A percentile compares a stretch with the other conserved stretches of the same genome.
Conservation (phyloP, 2,113 vertebrate species). For the Brevimyrus niger region DNA sequence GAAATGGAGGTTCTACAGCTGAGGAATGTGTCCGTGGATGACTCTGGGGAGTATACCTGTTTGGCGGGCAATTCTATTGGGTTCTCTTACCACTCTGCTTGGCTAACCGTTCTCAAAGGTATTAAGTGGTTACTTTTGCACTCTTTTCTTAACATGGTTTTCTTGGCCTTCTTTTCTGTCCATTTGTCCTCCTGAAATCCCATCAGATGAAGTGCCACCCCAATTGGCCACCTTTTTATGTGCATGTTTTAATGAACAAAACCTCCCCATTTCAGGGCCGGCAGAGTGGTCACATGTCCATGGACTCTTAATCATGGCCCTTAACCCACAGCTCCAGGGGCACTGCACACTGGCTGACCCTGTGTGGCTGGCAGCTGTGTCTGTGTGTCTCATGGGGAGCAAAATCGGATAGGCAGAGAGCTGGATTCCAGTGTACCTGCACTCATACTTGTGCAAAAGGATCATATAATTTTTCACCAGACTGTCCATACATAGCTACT, state of each 20-base stretch:
- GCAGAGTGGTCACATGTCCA: background rate
- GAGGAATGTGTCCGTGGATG: constrained; percentile 78
- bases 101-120: constrained; percentile 87
- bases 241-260: background rate
- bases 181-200: background rate
- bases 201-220: background rate
- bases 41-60: constrained; percentile 88
- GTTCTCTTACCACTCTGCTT: constrained; percentile 84
- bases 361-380: too few species aligned
- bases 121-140: constrained; percentile 16
- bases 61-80: constrained; percentile 90
- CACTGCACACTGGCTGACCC: background rate
- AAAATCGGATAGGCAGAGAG: too few species aligned
- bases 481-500: background rate
- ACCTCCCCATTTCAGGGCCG: background rate
- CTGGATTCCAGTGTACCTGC: too few species aligned
- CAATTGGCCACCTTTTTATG: background rate
- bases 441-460: background rate
- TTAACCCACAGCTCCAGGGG: background rate
- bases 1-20: constrained; percentile 84
- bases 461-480: background rate
- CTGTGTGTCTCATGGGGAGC: too few species aligned
- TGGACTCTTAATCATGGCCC: background rate
- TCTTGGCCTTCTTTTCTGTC: background rate
- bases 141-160: background rate